phyloP scores from a whole-genome alignment of 2,888 invertebrate species.

The Idaea aversata region DNA sequence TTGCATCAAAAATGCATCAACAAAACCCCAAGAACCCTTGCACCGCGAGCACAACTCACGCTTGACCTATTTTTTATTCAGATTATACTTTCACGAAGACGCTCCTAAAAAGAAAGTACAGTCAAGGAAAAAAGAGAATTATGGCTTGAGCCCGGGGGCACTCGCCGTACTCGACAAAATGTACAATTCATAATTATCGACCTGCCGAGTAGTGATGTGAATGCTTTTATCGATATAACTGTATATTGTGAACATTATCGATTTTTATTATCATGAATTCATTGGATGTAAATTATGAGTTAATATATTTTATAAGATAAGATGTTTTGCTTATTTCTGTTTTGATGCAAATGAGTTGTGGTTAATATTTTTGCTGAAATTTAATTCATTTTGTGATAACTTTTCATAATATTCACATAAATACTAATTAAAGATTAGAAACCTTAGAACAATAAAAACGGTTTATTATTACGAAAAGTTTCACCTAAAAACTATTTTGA shows the following conservation, averaged over 20 bases:
- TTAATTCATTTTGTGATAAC: background rate
- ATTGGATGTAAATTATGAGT: background rate
- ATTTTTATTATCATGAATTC: conserved; percentile 5
- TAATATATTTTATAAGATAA: background rate
- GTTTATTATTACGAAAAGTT: no score
- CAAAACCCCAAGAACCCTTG: conserved; percentile 20
- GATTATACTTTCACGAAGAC: conserved; percentile 65
- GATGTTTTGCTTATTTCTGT: conserved; percentile 1
- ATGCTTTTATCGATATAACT: conserved; percentile 19
- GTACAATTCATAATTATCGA: conserved; percentile 73
- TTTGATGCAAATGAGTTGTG: background rate
- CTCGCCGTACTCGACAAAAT: conserved; percentile 59
- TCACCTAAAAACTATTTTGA: no score
- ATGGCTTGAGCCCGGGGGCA: conserved; percentile 53
- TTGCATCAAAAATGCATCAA: background rate
- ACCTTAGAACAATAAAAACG: no score
- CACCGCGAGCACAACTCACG: conserved; percentile 25
- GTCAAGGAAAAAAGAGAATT: conserved; percentile 57
- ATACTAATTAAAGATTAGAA: background rate
- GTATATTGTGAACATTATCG: conserved; percentile 13
- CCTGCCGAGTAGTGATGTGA: conserved; percentile 52
- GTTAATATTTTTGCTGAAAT: conserved; percentile 8
- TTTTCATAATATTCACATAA: background rate
- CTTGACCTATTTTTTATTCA: conserved; percentile 43
- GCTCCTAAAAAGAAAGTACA: conserved; percentile 68